Percentiles rank a stretch among this genome's conserved stretches.
phyloP scores from a whole-genome alignment of 2,797 vertebrate species.

The Cyclopterus lumpus region DNA sequence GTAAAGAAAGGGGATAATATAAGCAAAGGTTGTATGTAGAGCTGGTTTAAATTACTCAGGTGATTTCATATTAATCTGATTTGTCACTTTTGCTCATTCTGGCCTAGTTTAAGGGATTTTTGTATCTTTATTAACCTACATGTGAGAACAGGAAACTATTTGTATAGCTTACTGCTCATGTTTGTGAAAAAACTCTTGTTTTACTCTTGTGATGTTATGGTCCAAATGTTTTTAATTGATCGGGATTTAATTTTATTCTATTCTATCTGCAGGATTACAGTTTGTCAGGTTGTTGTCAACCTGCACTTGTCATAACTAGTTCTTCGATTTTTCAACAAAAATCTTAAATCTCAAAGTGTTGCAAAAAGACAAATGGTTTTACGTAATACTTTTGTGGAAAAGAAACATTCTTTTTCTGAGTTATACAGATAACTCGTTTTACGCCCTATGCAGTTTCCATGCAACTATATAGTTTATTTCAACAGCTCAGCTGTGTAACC shows the following conservation, averaged over 20 bases:
- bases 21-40: conserved; percentile 60
- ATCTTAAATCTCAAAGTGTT: conserved; percentile 13
- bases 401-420: conserved; percentile 11
- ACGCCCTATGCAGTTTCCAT: conserved; percentile 43
- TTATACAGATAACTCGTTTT: conserved; percentile 15
- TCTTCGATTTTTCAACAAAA: conserved; percentile 4
- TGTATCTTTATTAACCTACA: conserved; percentile 45
- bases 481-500: neutral
- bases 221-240: conserved; percentile 40
- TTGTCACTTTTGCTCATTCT: conserved; percentile 42
- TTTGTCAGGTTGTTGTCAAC: conserved; percentile 35
- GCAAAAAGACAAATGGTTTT: conserved; percentile 4
- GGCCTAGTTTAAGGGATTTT: conserved; percentile 48
- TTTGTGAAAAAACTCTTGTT: conserved; percentile 24
- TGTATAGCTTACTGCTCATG: conserved; percentile 39
- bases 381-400: conserved; percentile 17
- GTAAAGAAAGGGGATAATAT: conserved; percentile 60
- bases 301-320: conserved; percentile 25
- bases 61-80: conserved; percentile 74
- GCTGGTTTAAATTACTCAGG: conserved; percentile 81
- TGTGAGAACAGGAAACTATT: conserved; percentile 38
- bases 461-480: neutral
- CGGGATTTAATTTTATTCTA: conserved; percentile 14
- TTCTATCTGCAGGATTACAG: conserved; percentile 10
- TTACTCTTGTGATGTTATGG: conserved; percentile 23